phyloP scores from a whole-genome alignment of 1,140 invertebrate species.

The Drosophila pseudoobscura region DNA sequence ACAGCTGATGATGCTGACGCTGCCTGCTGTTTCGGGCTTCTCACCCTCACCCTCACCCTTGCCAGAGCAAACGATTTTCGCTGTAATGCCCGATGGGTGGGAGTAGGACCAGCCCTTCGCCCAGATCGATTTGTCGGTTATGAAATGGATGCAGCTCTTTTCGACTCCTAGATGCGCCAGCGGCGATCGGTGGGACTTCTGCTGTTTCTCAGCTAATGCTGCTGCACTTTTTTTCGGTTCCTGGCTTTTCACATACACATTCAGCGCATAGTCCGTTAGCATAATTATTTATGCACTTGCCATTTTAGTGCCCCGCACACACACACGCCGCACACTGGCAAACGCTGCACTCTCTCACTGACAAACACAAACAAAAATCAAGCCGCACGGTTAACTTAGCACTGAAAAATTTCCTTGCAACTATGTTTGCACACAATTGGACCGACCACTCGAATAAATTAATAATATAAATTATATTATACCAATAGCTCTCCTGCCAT shows the following conservation, averaged over 20 bases:
- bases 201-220: constrained; percentile 12
- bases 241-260: constrained; percentile 31
- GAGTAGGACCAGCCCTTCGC: constrained; percentile 48
- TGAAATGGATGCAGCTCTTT: constrained; percentile 64
- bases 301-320: constrained; percentile 49
- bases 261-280: constrained; percentile 47
- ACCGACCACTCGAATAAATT: constrained; percentile 33
- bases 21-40: constrained; percentile 38
- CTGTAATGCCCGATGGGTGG: constrained; percentile 34
- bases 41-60: constrained; percentile 22
- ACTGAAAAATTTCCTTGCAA: too few relatives aligned
- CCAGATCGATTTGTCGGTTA: constrained; percentile 75
- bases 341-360: constrained; percentile 6
- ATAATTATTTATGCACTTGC: constrained; percentile 71
- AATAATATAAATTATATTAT: too few relatives aligned
- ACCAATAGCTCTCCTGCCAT: too few relatives aligned
- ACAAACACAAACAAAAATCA: constrained; percentile 36
- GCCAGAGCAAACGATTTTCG: constrained; percentile 45
- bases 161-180: constrained; percentile 45
- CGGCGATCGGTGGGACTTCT: background rate
- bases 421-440: constrained; percentile 21
- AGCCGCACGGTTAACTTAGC: background rate
- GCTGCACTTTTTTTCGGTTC: constrained; percentile 10
- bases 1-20: constrained; percentile 52
- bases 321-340: constrained; percentile 2